phyloP scores from a whole-genome alignment of 1,140 invertebrate species.

The Sycophila sp. region DNA sequence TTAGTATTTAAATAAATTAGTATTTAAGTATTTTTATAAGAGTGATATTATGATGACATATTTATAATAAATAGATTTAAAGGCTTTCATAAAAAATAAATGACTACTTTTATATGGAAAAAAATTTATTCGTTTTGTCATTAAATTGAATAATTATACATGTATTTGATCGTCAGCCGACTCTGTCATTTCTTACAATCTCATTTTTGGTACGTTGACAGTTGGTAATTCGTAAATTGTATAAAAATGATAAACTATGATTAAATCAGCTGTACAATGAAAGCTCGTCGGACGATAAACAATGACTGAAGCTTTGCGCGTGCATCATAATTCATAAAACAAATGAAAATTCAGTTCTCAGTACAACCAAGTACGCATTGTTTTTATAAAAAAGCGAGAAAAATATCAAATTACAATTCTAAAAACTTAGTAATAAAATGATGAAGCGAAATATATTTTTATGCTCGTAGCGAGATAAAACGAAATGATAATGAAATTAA shows the following conservation, averaged over 20 bases:
- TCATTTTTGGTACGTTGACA: conserved; percentile 32
- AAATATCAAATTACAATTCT: not conserved
- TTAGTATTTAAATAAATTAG: not conserved
- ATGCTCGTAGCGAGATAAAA: conserved; percentile 7
- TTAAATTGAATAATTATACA: conserved; percentile 37
- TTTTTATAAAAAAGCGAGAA: conserved; percentile 14
- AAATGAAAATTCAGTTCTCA: conserved; percentile 32
- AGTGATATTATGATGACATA: conserved; percentile 19
- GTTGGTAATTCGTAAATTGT: conserved; percentile 31
- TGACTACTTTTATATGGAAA: conserved; percentile 29
- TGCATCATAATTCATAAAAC: not conserved
- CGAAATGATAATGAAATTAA: conserved; percentile 12
- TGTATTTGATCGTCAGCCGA: conserved; percentile 22
- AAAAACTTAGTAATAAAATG: not conserved
- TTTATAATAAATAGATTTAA: conserved; percentile 20
- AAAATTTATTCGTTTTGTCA: conserved; percentile 32
- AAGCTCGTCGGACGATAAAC: conserved; percentile 22
- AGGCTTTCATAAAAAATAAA: conserved; percentile 27
- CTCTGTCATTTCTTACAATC: conserved; percentile 30
- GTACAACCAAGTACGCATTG: conserved; percentile 25
- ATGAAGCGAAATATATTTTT: conserved; percentile 13
- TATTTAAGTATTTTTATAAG: conserved; percentile 8
- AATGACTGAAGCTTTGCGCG: conserved; percentile 4
- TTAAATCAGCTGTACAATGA: conserved; percentile 34
- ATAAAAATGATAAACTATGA: conserved; percentile 37